Percentiles rank a stretch among this genome's conserved stretches.
Conservation (phyloP, 2,113 vertebrate species). For the Lates calcarifer region DNA sequence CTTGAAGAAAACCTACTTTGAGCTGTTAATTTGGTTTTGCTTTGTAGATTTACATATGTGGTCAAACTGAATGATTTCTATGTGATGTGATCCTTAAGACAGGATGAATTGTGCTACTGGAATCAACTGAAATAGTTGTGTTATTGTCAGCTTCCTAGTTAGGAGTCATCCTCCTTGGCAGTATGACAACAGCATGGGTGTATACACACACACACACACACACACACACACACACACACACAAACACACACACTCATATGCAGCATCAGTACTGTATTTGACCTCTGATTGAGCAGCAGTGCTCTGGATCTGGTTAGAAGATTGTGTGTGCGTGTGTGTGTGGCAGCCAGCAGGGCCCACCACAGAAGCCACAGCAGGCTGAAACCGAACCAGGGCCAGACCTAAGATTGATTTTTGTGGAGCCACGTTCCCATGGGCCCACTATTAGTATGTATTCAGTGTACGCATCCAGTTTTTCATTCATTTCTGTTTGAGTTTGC, state of each 20-base stretch:
- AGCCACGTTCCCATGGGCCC: conserved; percentile 56
- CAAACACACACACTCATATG: conserved; percentile 13
- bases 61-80: neutral
- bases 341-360: conserved; percentile 52
- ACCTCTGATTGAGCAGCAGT: conserved; percentile 57
- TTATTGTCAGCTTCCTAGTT: conserved; percentile 10
- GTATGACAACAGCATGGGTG: conserved; percentile 25
- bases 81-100: neutral
- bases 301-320: conserved; percentile 67
- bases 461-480: conserved; percentile 31
- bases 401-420: conserved; percentile 67
- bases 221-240: too few relatives aligned
- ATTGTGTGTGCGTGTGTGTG: conserved; percentile 45
- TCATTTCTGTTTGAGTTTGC: neutral
- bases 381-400: conserved; percentile 63
- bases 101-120: conserved; percentile 8
- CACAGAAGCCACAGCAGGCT: conserved; percentile 70
- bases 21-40: conserved; percentile 25
- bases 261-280: conserved; percentile 41
- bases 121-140: conserved; percentile 9
- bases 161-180: conserved; percentile 31
- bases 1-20: neutral
- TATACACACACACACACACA: conserved; percentile 6
- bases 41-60: conserved; percentile 20
- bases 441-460: conserved; percentile 31